These are phyloP conservation scores for Ophion ventricosus DNA, from an alignment of 2,888 invertebrate genomes.

Conservation along the genomic window DNA sequence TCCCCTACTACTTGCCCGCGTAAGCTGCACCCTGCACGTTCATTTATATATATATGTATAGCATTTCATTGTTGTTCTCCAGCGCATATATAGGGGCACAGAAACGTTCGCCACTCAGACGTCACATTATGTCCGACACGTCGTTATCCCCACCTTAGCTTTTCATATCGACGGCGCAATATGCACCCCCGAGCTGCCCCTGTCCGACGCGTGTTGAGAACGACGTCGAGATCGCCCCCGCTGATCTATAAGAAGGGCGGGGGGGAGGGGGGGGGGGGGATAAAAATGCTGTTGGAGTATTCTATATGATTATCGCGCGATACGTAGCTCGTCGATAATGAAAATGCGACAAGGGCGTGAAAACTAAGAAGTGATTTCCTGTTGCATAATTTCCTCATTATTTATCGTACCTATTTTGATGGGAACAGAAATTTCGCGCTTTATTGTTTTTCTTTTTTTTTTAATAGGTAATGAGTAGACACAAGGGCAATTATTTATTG, in stretches of 20 bases:
- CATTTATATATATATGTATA: constrained; percentile 2
- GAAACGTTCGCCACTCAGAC: constrained; percentile 50
- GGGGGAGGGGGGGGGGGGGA: no score
- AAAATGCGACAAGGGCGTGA: background rate
- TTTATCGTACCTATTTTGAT: background rate
- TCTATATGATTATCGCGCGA: background rate
- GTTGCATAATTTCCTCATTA: constrained; percentile 3
- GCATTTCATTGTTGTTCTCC: constrained; percentile 16
- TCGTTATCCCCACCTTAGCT: constrained; percentile 60
- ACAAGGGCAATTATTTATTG: constrained; percentile 38
- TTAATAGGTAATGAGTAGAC: background rate
- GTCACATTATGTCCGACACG: constrained; percentile 49
- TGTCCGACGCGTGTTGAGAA: constrained; percentile 29
- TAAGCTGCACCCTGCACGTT: background rate
- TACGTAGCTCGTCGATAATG: background rate
- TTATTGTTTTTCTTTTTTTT: background rate
- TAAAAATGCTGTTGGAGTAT: constrained; percentile 6
- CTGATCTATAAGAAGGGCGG: constrained; percentile 29
- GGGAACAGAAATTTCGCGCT: background rate
- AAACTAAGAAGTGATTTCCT: constrained; percentile 16
- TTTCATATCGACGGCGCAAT: constrained; percentile 38
- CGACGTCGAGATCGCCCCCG: constrained; percentile 36
- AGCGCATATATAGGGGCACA: constrained; percentile 38
- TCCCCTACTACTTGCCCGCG: constrained; percentile 53
- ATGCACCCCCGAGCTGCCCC: constrained; percentile 52